phyloP scores from a whole-genome alignment of 37 sponge, comb jelly and placozoan genomes.

The Eunapius fragilis region DNA sequence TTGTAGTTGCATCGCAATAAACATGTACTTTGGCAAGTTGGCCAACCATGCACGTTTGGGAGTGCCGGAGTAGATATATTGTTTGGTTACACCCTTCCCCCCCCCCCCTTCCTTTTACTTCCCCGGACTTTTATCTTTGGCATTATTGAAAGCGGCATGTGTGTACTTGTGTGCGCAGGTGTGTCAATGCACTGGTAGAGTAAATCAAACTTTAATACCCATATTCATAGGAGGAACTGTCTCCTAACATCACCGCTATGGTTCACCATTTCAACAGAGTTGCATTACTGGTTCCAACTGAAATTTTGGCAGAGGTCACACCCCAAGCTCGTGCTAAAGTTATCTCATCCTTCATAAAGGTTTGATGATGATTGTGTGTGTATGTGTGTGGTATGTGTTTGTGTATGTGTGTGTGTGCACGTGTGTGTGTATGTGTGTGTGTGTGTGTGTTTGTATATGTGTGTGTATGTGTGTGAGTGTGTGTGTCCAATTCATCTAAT shows the following conservation, averaged over 20 bases:
- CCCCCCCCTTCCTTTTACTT: background rate
- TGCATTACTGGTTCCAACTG: slow-evolving; percentile 66
- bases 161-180: too few relatives aligned
- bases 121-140: background rate
- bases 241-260: slow-evolving; percentile 74
- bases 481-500: too few relatives aligned
- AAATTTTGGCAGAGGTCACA: slow-evolving; percentile 64
- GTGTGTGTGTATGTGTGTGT: too few relatives aligned
- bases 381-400: background rate
- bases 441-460: too few relatives aligned
- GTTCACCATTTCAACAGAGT: slow-evolving; percentile 67
- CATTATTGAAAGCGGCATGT: too few relatives aligned
- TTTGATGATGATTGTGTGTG: background rate
- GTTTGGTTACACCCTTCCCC: background rate
- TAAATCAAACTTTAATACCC: background rate
- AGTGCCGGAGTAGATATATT: too few relatives aligned
- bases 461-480: too few relatives aligned
- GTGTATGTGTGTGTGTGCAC: background rate
- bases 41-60: too few relatives aligned
- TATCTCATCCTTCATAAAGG: slow-evolving; percentile 67
- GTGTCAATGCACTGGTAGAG: too few relatives aligned
- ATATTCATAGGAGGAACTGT: slow-evolving; percentile 19
- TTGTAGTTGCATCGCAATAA: too few relatives aligned
- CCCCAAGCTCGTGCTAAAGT: slow-evolving; percentile 61
- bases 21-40: too few relatives aligned